These are phyloP conservation scores for Parnassius glacialis DNA, from an alignment of 2,888 invertebrate species.

Conservation along the genomic window DNA sequence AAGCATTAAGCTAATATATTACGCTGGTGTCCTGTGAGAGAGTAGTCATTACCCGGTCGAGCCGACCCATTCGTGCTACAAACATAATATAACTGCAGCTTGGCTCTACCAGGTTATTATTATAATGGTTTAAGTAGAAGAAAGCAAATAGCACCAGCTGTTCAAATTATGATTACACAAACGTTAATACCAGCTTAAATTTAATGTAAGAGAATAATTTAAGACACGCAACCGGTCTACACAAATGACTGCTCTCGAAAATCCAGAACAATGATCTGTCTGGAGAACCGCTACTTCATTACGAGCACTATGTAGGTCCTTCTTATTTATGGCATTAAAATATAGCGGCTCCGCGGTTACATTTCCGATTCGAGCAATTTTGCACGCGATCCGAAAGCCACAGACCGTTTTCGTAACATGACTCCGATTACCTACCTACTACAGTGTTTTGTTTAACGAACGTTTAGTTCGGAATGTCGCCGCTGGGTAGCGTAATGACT, in stretches of 20 bases:
- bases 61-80: too few species aligned
- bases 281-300: constrained; percentile 8
- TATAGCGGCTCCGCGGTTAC: too few species aligned
- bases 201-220: constrained; percentile 10
- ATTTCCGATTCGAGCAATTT: background rate
- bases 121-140: too few species aligned
- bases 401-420: background rate
- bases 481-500: too few species aligned
- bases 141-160: too few species aligned
- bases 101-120: too few species aligned
- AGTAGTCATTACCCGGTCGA: too few species aligned
- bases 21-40: too few species aligned
- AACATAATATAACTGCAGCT: too few species aligned
- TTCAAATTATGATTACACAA: constrained; percentile 1
- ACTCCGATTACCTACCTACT: too few species aligned
- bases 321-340: too few species aligned
- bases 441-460: background rate
- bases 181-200: constrained; percentile 12
- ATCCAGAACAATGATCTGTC: constrained; percentile 21
- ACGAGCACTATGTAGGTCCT: background rate
- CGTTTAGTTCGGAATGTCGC: background rate
- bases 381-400: constrained; percentile 8
- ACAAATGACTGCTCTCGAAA: constrained; percentile 25
- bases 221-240: constrained; percentile 20
- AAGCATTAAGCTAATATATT: too few species aligned